phyloP scores from a whole-genome alignment of 1,140 invertebrate genomes.

The Pantala flavescens region DNA sequence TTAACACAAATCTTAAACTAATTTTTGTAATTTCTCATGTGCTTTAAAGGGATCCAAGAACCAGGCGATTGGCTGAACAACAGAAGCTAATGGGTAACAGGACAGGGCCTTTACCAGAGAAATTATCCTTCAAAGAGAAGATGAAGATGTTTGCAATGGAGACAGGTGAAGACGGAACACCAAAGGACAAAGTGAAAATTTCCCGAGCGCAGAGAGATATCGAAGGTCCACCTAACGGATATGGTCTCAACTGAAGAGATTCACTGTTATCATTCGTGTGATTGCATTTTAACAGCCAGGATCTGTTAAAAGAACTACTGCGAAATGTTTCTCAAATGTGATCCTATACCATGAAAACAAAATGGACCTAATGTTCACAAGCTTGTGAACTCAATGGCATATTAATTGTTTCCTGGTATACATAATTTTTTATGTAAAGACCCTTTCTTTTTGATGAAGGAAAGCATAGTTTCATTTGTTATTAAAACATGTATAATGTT shows the following conservation, averaged over 20 bases:
- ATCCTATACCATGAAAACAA: neutral
- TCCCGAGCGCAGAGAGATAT: constrained; percentile 86
- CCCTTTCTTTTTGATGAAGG: too few relatives aligned
- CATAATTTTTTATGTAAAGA: neutral
- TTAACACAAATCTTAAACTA: too few relatives aligned
- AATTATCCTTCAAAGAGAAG: constrained; percentile 87
- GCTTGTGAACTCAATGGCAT: neutral
- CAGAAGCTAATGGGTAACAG: constrained; percentile 54
- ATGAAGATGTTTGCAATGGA: constrained; percentile 96
- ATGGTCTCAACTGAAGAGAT: neutral
- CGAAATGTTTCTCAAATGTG: neutral
- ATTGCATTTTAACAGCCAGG: neutral
- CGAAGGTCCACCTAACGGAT: constrained; percentile 35
- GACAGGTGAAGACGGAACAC: constrained; percentile 74
- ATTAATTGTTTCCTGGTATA: neutral
- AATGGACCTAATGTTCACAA: neutral
- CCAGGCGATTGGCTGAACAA: constrained; percentile 64
- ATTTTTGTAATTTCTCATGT: too few relatives aligned
- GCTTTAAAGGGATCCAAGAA: constrained; percentile 61
- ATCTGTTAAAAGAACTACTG: neutral
- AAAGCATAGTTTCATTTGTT: too few relatives aligned
- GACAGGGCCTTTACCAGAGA: constrained; percentile 67
- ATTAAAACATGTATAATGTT: too few relatives aligned
- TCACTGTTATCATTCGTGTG: too few relatives aligned
- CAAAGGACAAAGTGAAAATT: constrained; percentile 85